These are phyloP conservation scores for Aricia agestis DNA, from an alignment of 1,140 invertebrate species.

Conservation along the genomic window DNA sequence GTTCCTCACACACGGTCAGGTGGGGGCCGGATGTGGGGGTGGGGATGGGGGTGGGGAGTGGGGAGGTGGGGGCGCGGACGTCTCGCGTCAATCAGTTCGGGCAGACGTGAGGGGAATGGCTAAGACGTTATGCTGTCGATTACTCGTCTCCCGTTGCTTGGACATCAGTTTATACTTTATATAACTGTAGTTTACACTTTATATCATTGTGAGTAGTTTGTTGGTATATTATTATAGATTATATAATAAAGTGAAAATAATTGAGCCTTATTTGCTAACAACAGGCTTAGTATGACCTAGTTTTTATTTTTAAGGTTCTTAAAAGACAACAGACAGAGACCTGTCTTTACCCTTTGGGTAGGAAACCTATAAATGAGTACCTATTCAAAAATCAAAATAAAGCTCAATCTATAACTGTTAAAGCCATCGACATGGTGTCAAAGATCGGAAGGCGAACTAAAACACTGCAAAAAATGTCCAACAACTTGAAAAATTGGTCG, in stretches of 20 bases:
- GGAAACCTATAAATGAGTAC: too few relatives aligned
- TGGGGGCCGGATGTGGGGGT: slow-evolving; percentile 25
- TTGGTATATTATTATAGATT: too few relatives aligned
- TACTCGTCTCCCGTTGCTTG: slow-evolving; percentile 41
- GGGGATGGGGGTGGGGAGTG: slow-evolving; percentile 43
- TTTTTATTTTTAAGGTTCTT: too few relatives aligned
- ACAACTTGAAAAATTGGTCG: background rate
- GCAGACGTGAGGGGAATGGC: slow-evolving; percentile 61
- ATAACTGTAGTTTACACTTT: slow-evolving; percentile 2
- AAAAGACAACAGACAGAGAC: too few relatives aligned
- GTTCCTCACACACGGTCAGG: slow-evolving; percentile 64
- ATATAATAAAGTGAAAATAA: too few relatives aligned
- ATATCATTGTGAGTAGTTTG: too few relatives aligned
- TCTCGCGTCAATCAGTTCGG: slow-evolving; percentile 72
- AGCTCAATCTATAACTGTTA: background rate
- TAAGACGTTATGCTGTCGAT: slow-evolving; percentile 52
- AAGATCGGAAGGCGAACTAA: background rate
- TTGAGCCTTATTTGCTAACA: too few relatives aligned
- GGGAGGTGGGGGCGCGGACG: slow-evolving; percentile 51
- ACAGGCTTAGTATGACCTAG: too few relatives aligned
- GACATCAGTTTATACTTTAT: slow-evolving; percentile 32
- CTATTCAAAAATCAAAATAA: too few relatives aligned
- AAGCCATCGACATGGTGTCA: background rate
- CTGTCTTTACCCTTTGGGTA: too few relatives aligned
- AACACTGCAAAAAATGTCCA: background rate